Base-by-base conservation (phyloP, 2,888 invertebrate genomes). In the Drosophila borborema region DNA sequence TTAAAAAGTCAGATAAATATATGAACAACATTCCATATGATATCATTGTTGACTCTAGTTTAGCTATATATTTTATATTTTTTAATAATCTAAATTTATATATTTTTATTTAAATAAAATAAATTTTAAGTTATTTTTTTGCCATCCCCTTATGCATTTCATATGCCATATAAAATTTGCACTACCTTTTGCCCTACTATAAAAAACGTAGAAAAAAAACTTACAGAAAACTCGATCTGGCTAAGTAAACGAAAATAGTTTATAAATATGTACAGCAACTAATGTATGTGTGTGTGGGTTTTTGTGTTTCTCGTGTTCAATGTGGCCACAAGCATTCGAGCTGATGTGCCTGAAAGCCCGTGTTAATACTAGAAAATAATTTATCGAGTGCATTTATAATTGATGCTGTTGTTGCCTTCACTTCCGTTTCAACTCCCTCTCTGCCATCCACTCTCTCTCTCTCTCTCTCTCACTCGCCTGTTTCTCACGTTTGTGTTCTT, bases 351-450 rank as follows among this genome's bases (percentile, higher is more conserved):
- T 83, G 81, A 86, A 89, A 83, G 87, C 79, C 81, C 74, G 64
- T 73, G 78, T 75, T 83, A 83, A 86, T 85, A 62, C 79, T 81
- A 72, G 67, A 20, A 76, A 86, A 89, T 85, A 89, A 89, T 89
- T 85, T 81, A 86, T 89, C 82, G 76, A 86, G 81, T 86, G 87
- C 84, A 83, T 86, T 84, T 85, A 78, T 85, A 86, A 89, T 86
- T 86, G 79, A 89, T 85, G 84, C 70, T 89, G 72, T 62, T 63
- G 20, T 51, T 58, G 67, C 53, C 38, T 54, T 45, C 55, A 51
- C 45, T 31, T 28, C 7, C 14, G 7, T 28, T 34, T n/a, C 12
- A 36, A 40, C 45, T 48, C n/a, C 14, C 18, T 40, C 58, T 61
- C 58, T n/a, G 10, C 8, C 20, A 5, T 38, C 2, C 38, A 6